Percentiles rank a stretch among this genome's conserved stretches.
Evolutionary conservation across 2,888 invertebrate genomes (phyloP).

Genomic region (Sipunculus nudus): DNA sequence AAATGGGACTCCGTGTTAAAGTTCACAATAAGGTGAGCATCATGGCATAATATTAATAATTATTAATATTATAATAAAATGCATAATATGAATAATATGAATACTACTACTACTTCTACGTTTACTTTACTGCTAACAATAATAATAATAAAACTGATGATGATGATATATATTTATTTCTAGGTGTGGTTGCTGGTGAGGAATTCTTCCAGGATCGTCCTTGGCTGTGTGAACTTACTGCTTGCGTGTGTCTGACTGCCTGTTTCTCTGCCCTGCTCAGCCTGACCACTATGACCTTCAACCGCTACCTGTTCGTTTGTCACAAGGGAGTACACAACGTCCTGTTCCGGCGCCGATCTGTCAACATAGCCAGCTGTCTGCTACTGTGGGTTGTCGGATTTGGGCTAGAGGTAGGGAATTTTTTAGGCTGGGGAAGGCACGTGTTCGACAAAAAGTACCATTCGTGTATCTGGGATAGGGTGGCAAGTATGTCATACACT

Average conservation of each 20-base stretch:
- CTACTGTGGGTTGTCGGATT: slow-evolving; percentile 50
- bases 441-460: slow-evolving; percentile 54
- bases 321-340: slow-evolving; percentile 42
- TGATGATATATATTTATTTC: no score
- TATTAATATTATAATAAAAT: no score
- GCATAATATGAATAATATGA: no score
- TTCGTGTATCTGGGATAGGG: slow-evolving; percentile 60
- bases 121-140: no score
- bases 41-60: no score
- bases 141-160: no score
- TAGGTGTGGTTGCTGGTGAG: slow-evolving; percentile 56
- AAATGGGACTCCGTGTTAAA: no score
- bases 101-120: no score
- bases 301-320: slow-evolving; percentile 50
- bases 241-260: slow-evolving; percentile 53
- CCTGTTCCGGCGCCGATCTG: slow-evolving; percentile 43
- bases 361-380: slow-evolving; percentile 44
- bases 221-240: slow-evolving; percentile 49
- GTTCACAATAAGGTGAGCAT: no score
- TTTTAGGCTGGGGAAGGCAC: slow-evolving; percentile 55
- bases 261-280: slow-evolving; percentile 59
- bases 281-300: slow-evolving; percentile 50
- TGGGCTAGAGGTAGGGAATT: slow-evolving; percentile 52
- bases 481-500: slow-evolving; percentile 52
- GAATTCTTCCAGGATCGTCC: slow-evolving; percentile 48